Percentiles rank a stretch among this genome's conserved stretches.
Evolutionary conservation across 1,140 invertebrate species (phyloP).

Genomic region (Drosophila sp.): DNA sequence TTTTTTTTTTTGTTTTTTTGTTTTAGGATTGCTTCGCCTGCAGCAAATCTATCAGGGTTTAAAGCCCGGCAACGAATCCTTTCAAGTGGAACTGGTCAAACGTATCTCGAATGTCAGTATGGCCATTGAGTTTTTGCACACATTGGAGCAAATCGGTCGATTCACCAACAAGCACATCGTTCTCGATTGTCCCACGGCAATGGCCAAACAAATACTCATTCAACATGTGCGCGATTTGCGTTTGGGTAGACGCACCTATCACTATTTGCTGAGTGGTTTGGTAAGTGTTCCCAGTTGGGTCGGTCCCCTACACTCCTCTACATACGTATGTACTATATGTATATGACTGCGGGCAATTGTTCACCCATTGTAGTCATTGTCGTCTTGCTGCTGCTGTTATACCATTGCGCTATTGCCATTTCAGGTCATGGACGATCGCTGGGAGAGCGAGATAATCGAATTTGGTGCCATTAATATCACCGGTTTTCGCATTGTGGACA

Average conservation of each 20-base stretch:
- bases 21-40: constrained; percentile 92
- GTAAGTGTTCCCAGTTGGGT: constrained; percentile 85
- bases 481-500: constrained; percentile 96
- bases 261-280: constrained; percentile 94
- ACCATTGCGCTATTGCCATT: constrained; percentile 9
- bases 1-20: constrained; percentile 51
- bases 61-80: constrained; percentile 89
- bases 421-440: constrained; percentile 96
- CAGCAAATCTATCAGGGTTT: constrained; percentile 95
- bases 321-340: no score
- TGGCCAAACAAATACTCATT: constrained; percentile 94
- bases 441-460: constrained; percentile 94
- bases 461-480: constrained; percentile 98
- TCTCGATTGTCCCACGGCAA: constrained; percentile 92
- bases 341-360: no score
- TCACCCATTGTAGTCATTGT: not conserved
- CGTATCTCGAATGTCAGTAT: constrained; percentile 90
- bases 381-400: not conserved
- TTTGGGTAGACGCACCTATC: constrained; percentile 93
- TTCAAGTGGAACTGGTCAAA: constrained; percentile 93
- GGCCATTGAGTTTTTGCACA: constrained; percentile 90
- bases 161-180: constrained; percentile 95
- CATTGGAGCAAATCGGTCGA: constrained; percentile 89
- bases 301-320: no score
- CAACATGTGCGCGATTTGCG: constrained; percentile 93